phyloP scores from a whole-genome alignment of 2,888 invertebrate genomes.

The Eulithis testata region DNA sequence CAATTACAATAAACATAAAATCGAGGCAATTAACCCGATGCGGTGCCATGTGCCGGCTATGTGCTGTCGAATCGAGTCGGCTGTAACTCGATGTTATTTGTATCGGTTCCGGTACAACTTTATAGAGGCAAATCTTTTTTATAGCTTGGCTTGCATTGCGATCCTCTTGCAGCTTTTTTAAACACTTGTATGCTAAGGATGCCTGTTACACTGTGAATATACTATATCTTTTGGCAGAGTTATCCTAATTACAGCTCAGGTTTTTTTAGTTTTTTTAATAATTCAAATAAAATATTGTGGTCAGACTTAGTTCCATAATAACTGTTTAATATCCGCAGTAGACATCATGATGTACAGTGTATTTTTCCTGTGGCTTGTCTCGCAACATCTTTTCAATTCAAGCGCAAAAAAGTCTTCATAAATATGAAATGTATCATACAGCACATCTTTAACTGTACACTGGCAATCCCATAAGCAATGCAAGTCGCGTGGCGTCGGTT shows the following conservation, averaged over 20 bases:
- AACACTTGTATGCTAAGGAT: no score
- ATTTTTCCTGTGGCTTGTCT: not conserved
- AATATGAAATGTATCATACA: slow-evolving; percentile 33
- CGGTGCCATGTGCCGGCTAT: slow-evolving; percentile 1
- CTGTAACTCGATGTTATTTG: slow-evolving; percentile 39
- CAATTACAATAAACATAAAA: slow-evolving; percentile 47
- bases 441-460: slow-evolving; percentile 20
- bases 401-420: slow-evolving; percentile 21
- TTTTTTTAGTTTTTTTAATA: no score
- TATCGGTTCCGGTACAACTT: slow-evolving; percentile 55
- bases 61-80: slow-evolving; percentile 14
- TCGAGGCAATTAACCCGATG: slow-evolving; percentile 55
- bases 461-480: slow-evolving; percentile 26
- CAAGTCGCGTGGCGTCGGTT: slow-evolving; percentile 23
- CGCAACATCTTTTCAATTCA: slow-evolving; percentile 19
- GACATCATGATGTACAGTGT: no score
- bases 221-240: no score
- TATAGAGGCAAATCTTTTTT: slow-evolving; percentile 52
- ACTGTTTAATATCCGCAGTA: no score
- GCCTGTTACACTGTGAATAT: no score
- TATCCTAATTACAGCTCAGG: no score
- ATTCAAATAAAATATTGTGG: no score
- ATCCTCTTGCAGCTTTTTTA: not conserved
- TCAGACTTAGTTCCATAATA: no score
- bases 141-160: not conserved